Evolutionary conservation across 2,113 vertebrate species (phyloP), one percentile per base, ranked within the genome.

Genomic region (Mustela nigripes): DNA sequence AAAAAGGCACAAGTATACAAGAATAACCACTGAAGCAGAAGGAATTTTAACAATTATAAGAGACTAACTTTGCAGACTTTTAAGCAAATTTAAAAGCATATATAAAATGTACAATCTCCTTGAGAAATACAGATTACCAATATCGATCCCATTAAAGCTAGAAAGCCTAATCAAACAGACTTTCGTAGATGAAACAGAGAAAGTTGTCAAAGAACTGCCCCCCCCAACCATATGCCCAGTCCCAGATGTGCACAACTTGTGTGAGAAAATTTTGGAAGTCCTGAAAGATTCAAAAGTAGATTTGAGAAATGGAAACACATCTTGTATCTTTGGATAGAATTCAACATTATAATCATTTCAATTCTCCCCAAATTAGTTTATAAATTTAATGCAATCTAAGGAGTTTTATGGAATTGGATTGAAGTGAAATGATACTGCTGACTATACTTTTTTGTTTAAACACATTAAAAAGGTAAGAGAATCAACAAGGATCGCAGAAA

Each of bases 211-310:
- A 36, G 26, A 67, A 90, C 18, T 71, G 2, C 36, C 78, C 7
- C 83, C 33, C 19, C 21, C 67, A 78, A 62, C 45, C 88, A 87
- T 71, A 15, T 8, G 9, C 11, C 50, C 62, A 73, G 33, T 45
- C n/a, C n/a, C 39, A 60, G 33, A 76, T 22, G 65, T 4, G 10
- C 6, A 80, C 15, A 63, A 26, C 18, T 39, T 24, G 11, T n/a
- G 0, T 21, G 19, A 84, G 65, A 60, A 86, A 69, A 22, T 12
- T 50, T 83, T 71, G 62, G 31, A 69, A n/a, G 45, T 80, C 39
- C 9, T 53, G 33, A 84, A 96, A 95, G 80, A 84, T 28, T 33
- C 63, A 81, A 94, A 90, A 45, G 33, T 26, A 89, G 39, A 95
- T 84, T 3, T 62, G 28, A 95, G 73, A 58, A 89, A 78, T 5